These are phyloP conservation scores for Aporrectodea caliginosa DNA, from an alignment of 1,140 invertebrate species.

Conservation along the genomic window DNA sequence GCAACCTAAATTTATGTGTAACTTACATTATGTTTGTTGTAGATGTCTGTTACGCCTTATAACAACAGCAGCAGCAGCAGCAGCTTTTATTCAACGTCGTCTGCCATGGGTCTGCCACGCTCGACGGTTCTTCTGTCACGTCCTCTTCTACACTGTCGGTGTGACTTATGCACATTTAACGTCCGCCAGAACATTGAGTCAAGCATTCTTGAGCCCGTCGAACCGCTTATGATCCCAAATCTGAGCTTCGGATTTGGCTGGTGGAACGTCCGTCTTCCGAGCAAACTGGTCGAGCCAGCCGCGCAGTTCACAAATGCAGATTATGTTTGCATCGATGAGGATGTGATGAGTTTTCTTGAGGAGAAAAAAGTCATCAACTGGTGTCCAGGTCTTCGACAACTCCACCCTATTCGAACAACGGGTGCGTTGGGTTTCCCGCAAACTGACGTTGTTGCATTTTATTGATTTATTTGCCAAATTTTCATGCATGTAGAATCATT, in stretches of 20 bases:
- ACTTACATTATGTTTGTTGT: no score
- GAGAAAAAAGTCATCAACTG: slow-evolving; percentile 44
- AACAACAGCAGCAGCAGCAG: no score
- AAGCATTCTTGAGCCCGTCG: not conserved
- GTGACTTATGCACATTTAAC: not conserved
- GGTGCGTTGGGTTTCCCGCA: slow-evolving; percentile 37
- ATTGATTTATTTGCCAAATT: no score
- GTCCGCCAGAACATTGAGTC: not conserved
- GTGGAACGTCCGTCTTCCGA: not conserved
- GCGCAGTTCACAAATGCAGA: not conserved
- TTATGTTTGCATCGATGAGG: slow-evolving; percentile 33
- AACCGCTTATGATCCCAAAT: not conserved
- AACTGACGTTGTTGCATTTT: no score
- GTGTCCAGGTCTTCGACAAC: slow-evolving; percentile 39
- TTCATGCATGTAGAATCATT: no score
- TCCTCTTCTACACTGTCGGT: not conserved
- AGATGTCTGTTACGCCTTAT: no score
- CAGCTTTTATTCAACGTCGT: no score
- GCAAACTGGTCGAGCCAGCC: not conserved
- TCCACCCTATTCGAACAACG: slow-evolving; percentile 40
- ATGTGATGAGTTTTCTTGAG: slow-evolving; percentile 41
- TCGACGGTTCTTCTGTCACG: not conserved
- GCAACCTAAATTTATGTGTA: no score
- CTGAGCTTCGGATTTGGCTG: not conserved
- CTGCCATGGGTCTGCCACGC: no score